phyloP scores from a whole-genome alignment of 2,888 invertebrate species.

The Yponomeuta plumbellus region DNA sequence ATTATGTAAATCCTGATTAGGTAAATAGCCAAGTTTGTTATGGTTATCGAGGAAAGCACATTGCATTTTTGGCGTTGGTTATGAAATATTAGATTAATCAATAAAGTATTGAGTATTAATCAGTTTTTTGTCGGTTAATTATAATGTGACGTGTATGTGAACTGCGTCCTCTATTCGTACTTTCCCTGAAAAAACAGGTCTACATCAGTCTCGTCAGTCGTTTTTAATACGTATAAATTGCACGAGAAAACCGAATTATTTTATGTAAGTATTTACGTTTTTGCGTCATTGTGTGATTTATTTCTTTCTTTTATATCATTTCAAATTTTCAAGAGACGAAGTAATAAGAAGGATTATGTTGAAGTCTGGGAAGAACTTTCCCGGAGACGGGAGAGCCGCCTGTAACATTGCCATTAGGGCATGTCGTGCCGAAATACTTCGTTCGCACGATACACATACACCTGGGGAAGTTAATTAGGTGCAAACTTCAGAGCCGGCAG shows the following conservation, averaged over 20 bases:
- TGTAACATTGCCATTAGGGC: constrained; percentile 1
- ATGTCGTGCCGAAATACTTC: not conserved
- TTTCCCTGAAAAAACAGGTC: too few relatives aligned
- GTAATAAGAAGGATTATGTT: not conserved
- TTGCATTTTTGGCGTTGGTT: not conserved
- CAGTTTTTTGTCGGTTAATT: too few relatives aligned
- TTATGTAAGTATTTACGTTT: not conserved
- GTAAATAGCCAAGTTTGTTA: not conserved
- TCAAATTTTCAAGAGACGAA: not conserved
- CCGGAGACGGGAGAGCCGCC: not conserved
- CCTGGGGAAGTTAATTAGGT: constrained; percentile 51
- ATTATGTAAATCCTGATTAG: not conserved
- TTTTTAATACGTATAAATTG: too few relatives aligned
- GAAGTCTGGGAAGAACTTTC: not conserved
- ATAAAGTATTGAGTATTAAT: too few relatives aligned
- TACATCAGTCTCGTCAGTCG: too few relatives aligned
- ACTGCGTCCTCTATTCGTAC: too few relatives aligned
- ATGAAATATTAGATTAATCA: too few relatives aligned
- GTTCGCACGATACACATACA: not conserved
- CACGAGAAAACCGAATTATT: not conserved
- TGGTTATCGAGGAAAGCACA: not conserved
- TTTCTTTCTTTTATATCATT: too few relatives aligned
- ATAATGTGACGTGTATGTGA: too few relatives aligned
- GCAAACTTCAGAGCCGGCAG: constrained; percentile 47
- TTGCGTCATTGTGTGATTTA: not conserved